Evolutionary conservation across 2,113 vertebrate genomes (phyloP), one percentile per base, ranked within the genome.

Genomic region (Carassius carassius): DNA sequence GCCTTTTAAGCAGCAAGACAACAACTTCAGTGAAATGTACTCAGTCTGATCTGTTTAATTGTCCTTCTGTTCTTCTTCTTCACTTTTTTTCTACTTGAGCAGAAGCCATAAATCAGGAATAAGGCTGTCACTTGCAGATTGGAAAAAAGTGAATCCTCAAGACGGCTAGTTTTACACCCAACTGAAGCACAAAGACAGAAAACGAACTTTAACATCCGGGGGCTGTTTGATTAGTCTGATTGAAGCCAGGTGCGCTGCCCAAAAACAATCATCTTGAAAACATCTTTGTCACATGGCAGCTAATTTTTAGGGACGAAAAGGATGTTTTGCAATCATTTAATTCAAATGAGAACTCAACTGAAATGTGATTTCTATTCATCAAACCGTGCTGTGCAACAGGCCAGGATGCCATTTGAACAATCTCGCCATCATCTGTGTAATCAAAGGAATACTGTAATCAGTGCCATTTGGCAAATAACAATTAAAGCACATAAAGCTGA

Each of bases 251-350:
- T 23, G 54, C 21, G 3, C 35, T 44, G 56, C 35, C 35, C 35
- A 62, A 63, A 62, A 41, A 17, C 21, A 62, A 23, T 44, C 13
- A 62, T 17, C 56, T n/a, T 12, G 2, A 63, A 63, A 62, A 44
- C 35, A 79, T 79, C 21, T 62, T 62, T 79, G 41, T 62, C 58
- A 63, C 9, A 62, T 16, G 3, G 54, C 56, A 17, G 21, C 11
- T 54, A 0, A 3, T 25, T 63, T 62, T 79, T 47, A 17, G 4
- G 37, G 14, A 37, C 0, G 4, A n/a, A 44, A 37, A 32, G 19
- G 12, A 80, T 29, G 58, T 47, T 44, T 80, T 80, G 23, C 78
- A 80, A 25, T 80, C 78, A 80, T 80, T 78, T 79, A 29, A 65
- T 65, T 65, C 78, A 47, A 80, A 80, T 12, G 56, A 79, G 21